Evolutionary conservation across 2,888 invertebrate species (phyloP).

Genomic region (Zaprionus obscuricornis): DNA sequence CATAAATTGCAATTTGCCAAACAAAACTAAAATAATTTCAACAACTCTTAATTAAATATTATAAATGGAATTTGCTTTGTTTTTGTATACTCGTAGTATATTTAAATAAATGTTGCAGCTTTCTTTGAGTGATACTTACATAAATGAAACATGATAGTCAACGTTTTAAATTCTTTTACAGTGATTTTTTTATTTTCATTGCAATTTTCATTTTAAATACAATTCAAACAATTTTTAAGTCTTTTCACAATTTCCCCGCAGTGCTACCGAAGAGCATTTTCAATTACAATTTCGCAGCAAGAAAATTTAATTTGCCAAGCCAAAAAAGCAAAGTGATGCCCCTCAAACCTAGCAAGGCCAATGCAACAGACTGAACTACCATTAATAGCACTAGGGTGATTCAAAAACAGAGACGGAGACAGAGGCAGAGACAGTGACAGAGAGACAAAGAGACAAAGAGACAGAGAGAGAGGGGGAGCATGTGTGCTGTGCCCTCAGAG

Average conservation of each 20-base stretch:
- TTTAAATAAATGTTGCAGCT: too few species aligned
- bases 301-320: conserved; percentile 64
- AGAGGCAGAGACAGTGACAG: background rate
- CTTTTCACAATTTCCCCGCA: conserved; percentile 4
- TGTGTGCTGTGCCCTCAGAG: conserved; percentile 21
- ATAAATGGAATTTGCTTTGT: too few species aligned
- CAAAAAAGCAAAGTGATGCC: conserved; percentile 47
- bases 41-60: too few species aligned
- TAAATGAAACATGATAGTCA: conserved; percentile 8
- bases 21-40: too few species aligned
- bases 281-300: conserved; percentile 62
- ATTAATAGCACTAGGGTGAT: background rate
- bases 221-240: conserved; percentile 26
- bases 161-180: background rate
- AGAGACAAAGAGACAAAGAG: background rate
- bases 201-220: conserved; percentile 28
- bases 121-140: too few species aligned
- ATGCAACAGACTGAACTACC: conserved; percentile 8
- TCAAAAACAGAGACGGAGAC: background rate
- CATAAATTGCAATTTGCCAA: too few species aligned
- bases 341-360: conserved; percentile 14
- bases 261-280: conserved; percentile 45
- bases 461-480: background rate
- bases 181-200: conserved; percentile 5
- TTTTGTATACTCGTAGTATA: too few species aligned